Base-by-base conservation (phyloP, 1,140 invertebrate genomes). In the Dreissena rostriformis region DNA sequence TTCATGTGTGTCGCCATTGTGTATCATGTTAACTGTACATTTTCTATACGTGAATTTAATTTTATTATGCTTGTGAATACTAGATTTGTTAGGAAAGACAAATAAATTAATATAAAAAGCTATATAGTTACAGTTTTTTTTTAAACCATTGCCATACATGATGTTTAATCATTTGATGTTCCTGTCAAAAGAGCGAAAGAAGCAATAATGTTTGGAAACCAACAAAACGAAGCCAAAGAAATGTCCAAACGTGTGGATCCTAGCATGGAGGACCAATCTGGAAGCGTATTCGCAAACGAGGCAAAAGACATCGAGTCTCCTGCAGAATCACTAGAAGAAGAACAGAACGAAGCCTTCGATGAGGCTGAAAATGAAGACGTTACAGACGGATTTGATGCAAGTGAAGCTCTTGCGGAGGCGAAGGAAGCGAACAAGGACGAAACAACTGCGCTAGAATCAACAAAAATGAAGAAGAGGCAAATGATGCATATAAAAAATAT, bases 161-260 rank as follows among this genome's bases (percentile, higher is more conserved):
- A n/a, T n/a, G n/a, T n/a, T 39, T 39, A 5, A 39, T 5, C 39
- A 39, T 39, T 39, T 39, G 39, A 39, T 39, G 8, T 68, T 83
- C 14, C 65, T 75, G 81, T 83, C 6, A 83, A 83, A 70, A 39
- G 81, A 26, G 81, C 81, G 7, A 67, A 83, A 83, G n/a, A 83
- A 57, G 24, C 26, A 49, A 68, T 76, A 52, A 83, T 83, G 81
- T 76, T 49, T 71, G 72, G 66, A 26, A 83, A 83, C 51, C 72
- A 76, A 61, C 72, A 76, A 57, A 70, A 83, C 68, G 81, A 76
- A 19, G 61, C 49, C 15, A 70, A 55, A 55, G 57, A 73, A 19
- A 73, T n/a, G 24, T 55, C 55, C 19, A 81, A 81, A 53, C 52
- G 79, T 7, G 53, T 12, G 1, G 61, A 66, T 52, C 79, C 68